phyloP scores from a whole-genome alignment of 2,888 invertebrate genomes.

The Euphydryas editha region DNA sequence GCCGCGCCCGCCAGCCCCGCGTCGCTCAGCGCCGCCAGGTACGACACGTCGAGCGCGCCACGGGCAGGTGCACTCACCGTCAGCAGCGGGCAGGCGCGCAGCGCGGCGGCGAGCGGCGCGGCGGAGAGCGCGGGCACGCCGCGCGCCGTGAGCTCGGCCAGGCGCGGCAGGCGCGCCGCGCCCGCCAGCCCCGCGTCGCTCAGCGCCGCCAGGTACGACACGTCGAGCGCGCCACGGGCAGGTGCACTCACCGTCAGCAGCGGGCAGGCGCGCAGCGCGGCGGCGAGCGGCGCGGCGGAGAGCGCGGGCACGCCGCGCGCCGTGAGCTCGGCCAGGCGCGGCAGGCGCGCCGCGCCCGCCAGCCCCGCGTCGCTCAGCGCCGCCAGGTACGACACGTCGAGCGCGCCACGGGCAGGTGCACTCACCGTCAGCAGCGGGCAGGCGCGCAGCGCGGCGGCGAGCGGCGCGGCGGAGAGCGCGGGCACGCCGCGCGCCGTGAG shows the following conservation, averaged over 20 bases:
- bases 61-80: constrained; percentile 56
- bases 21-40: constrained; percentile 70
- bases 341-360: constrained; percentile 48
- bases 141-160: constrained; percentile 47
- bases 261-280: constrained; percentile 64
- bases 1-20: constrained; percentile 57
- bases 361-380: constrained; percentile 54
- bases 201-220: constrained; percentile 72
- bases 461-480: constrained; percentile 55
- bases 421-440: constrained; percentile 58
- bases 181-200: constrained; percentile 61
- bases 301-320: constrained; percentile 54
- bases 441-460: constrained; percentile 52
- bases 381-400: constrained; percentile 23
- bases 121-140: constrained; percentile 57
- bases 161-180: constrained; percentile 48
- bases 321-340: too few species aligned
- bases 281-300: too few species aligned
- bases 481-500: constrained; percentile 58
- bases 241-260: constrained; percentile 58
- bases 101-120: too few species aligned
- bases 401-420: not conserved
- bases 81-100: constrained; percentile 62
- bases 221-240: constrained; percentile 57
- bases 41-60: constrained; percentile 64